Percentiles rank a stretch among this genome's conserved stretches.
Evolutionary conservation across 2,113 vertebrate genomes (phyloP).

Genomic region (Odobenus rosmarus): DNA sequence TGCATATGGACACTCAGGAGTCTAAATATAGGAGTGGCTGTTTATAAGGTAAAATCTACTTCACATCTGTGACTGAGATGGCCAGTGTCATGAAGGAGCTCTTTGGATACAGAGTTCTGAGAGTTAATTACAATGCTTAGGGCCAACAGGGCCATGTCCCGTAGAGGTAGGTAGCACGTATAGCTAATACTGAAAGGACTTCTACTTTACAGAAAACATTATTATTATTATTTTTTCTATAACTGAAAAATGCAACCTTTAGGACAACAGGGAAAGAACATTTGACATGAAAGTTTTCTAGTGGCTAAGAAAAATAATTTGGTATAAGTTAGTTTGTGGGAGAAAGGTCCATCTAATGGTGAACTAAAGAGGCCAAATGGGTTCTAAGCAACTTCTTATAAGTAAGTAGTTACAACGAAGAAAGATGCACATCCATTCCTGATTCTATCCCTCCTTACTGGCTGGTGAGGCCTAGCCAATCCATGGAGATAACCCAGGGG

Average conservation of each 20-base stretch:
- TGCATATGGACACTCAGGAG: conserved; percentile 67
- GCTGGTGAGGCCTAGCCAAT: conserved; percentile 73
- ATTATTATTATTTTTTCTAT: neutral
- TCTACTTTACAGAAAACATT: conserved; percentile 25
- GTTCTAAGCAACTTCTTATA: neutral
- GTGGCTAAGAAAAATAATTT: conserved; percentile 38
- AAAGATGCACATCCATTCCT: neutral
- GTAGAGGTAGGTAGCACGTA: conserved; percentile 65
- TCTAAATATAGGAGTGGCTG: conserved; percentile 55
- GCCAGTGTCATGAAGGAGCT: conserved; percentile 67
- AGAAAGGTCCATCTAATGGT: neutral
- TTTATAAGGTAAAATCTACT: conserved; percentile 45
- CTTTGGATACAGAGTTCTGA: conserved; percentile 48
- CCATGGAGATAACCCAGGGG: neutral
- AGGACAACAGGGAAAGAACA: neutral
- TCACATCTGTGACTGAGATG: conserved; percentile 70
- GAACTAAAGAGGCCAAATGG: neutral
- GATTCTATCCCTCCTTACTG: conserved; percentile 51
- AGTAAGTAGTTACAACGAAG: neutral
- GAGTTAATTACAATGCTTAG: conserved; percentile 9
- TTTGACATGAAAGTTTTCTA: neutral
- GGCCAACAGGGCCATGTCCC: conserved; percentile 2
- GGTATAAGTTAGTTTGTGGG: neutral
- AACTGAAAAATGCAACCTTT: neutral
- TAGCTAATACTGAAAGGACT: conserved; percentile 45